Evolutionary conservation across 2,113 vertebrate genomes (phyloP), one percentile per base, ranked within the genome.

Genomic region (Lutjanus erythropterus): DNA sequence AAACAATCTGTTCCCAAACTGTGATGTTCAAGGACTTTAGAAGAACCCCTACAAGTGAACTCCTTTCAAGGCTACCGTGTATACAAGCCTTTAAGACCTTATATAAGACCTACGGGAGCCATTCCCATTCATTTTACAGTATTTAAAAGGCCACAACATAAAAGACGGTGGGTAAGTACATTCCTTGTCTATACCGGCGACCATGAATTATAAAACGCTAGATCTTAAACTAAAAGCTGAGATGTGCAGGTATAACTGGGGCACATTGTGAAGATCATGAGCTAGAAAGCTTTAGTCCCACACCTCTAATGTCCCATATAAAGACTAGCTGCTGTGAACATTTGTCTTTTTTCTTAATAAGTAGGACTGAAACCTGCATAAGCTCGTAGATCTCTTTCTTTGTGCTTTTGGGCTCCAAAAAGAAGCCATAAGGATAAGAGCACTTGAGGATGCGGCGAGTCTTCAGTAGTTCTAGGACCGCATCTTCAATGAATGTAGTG

Each of bases 301-400:
- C 35, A 71, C 65, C 76, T 83, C 52, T 83, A 84, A 83, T 76
- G 69, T 62, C 55, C 46, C 33, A 65, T 37, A 66, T 65, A 35
- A n/a, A 74, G 35, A 55, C 49, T 23, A n/a, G 19, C 56, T 83
- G 52, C 78, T 66, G 71, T 71, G 80, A 89, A 86, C 65, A 62
- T 60, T 58, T 71, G 11, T 71, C 61, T 73, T 65, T 87, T 53
- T 85, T 37, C 18, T 81, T 9, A 83, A 33, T 71, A 42, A 86
- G 59, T 7, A 81, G 19, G 25, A 55, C 53, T 81, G 62, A 93
- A 93, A 99, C 98, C 97, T 99, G 98, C 98, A 99, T 99, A 90
- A 99, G 97, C 95, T 99, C 98, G 94, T 99, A 99, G 94, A 99
- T 99, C 95, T 99, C 98, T 90, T 98, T 99, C 94, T 99, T 99